These are phyloP conservation scores for Neoniphon sammara DNA, from an alignment of 2,797 vertebrate species.

Conservation along the genomic window DNA sequence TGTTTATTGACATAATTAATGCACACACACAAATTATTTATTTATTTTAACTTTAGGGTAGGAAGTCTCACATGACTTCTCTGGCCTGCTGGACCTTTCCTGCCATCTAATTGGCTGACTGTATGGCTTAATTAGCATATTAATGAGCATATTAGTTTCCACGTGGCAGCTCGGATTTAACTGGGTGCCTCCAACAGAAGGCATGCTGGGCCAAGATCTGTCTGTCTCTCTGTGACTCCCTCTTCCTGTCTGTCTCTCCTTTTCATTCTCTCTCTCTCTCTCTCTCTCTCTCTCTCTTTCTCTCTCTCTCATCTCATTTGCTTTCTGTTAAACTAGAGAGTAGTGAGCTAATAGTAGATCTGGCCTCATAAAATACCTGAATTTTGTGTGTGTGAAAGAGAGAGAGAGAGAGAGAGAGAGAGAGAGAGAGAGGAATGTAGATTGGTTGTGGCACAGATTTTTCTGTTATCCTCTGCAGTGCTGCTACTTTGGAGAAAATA, in stretches of 20 bases:
- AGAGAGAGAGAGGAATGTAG: slow-evolving; percentile 25
- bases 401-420: not conserved
- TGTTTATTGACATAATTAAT: not conserved
- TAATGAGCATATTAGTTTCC: slow-evolving; percentile 58
- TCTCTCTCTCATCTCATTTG: not conserved
- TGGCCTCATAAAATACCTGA: not conserved
- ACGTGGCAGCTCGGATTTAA: slow-evolving; percentile 48
- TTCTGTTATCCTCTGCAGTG: slow-evolving; percentile 55
- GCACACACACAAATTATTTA: not conserved
- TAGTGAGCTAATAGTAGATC: not conserved
- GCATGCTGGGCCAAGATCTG: slow-evolving; percentile 30
- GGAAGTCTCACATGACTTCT: slow-evolving; percentile 25
- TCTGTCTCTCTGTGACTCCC: not conserved
- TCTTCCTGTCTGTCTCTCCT: slow-evolving; percentile 6
- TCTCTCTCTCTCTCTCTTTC: slow-evolving; percentile 16
- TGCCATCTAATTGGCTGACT: slow-evolving; percentile 57
- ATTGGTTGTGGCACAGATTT: slow-evolving; percentile 61
- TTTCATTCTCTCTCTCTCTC: slow-evolving; percentile 22
- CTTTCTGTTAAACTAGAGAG: no score
- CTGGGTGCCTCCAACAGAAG: slow-evolving; percentile 47
- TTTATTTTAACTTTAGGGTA: not conserved
- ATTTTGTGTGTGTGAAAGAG: slow-evolving; percentile 12
- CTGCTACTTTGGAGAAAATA: slow-evolving; percentile 64
- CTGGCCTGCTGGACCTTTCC: slow-evolving; percentile 25
- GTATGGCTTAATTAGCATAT: slow-evolving; percentile 56